Evolutionary conservation across 2,113 vertebrate species (phyloP), one percentile per base, ranked within the genome.

Genomic region (Pelodiscus sinensis): DNA sequence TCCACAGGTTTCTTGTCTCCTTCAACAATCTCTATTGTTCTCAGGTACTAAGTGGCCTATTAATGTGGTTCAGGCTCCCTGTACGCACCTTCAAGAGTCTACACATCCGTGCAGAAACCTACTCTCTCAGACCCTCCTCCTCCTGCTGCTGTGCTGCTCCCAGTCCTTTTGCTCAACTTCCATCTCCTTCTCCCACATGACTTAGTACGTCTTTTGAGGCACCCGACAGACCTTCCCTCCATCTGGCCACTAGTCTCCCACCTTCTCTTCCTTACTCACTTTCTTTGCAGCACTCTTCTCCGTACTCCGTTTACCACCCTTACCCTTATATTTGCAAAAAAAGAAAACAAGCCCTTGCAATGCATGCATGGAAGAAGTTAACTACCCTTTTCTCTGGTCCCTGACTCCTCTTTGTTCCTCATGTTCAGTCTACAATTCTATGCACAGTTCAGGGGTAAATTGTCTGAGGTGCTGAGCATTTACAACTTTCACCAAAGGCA

Each of bases 81-180:
- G 38, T 12, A 13, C 38, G 50, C 38, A 77, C 14, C 73, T n/a
- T 31, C 71, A 88, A 21, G 65, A 71, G n/a, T 35, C 9, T 18
- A 68, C 9, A 16, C 29, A 8, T 31, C 29, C 16, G 27, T 65
- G 62, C 62, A 14, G 6, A 65, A 65, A 65, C 62, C 62, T 62
- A 62, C 29, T 16, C 19, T 68, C 16, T 68, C 65, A 68, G 31
- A 31, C 77, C 50, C 6, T 19, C 71, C 60, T 81, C 11, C 57
- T 27, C 31, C 73, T 21, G 55, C 60, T 0, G 0, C 16, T 38
- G 3, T 3, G 29, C 56, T 58, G 24, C 77, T 79, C 77, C 18
- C 19, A 52, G 51, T 25, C 44, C 68, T 2, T 2, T 11, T 38
- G 85, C 83, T 51, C 8, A 54, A 1, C 55, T 62, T 29, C 38